phyloP scores from a whole-genome alignment of 2,113 vertebrate genomes.

The Hippocampus zosterae region DNA sequence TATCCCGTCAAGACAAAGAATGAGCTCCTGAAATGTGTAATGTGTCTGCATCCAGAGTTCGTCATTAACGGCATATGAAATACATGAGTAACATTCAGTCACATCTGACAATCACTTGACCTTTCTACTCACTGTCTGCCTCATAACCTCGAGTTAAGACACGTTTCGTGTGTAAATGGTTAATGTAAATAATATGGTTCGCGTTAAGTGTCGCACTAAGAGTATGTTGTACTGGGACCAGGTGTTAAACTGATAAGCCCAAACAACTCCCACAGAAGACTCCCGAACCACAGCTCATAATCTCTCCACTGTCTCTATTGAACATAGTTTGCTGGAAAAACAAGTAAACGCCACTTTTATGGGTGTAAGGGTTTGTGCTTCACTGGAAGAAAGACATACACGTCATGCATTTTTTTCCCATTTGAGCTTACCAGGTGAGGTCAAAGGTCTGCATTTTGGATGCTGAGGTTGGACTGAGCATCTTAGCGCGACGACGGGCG shows the following conservation, averaged over 20 bases:
- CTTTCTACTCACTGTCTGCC: neutral
- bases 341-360: constrained; percentile 15
- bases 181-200: neutral
- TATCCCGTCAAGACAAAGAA: neutral
- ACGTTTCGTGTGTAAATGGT: neutral
- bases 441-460: constrained; percentile 76
- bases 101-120: neutral
- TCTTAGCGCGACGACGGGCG: constrained; percentile 73
- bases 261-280: constrained; percentile 54
- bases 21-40: neutral
- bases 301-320: constrained; percentile 53
- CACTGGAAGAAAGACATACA: neutral
- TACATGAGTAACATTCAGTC: neutral
- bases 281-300: constrained; percentile 37
- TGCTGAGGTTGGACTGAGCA: constrained; percentile 82
- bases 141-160: neutral
- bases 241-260: constrained; percentile 66
- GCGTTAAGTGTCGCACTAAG: neutral
- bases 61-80: neutral
- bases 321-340: constrained; percentile 26
- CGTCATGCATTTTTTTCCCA: neutral
- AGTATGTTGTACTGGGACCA: constrained; percentile 38
- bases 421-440: constrained; percentile 82
- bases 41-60: neutral
- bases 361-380: constrained; percentile 4